Percentiles rank a stretch among this genome's conserved stretches.
These are phyloP conservation scores for Nyctalus aviator DNA, from an alignment of 2,797 vertebrate genomes.

Conservation along the genomic window DNA sequence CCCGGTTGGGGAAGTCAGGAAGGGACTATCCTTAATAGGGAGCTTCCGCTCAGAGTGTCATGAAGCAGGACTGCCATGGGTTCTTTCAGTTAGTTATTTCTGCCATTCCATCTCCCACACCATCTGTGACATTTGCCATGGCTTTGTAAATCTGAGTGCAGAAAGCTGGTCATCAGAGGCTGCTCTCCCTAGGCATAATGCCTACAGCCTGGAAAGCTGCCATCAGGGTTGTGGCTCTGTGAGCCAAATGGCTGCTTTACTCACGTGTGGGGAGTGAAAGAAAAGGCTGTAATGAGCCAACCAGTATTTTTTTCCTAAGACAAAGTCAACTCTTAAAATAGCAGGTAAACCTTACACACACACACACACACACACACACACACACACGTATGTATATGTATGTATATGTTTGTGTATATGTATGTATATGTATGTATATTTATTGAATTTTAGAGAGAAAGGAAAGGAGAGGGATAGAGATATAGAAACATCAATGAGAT, in stretches of 20 bases:
- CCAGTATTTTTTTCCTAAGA: background rate
- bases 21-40: background rate
- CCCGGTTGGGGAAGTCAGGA: background rate
- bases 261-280: background rate
- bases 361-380: too few species aligned
- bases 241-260: background rate
- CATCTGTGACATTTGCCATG: background rate
- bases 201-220: background rate
- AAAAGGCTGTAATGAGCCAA: background rate
- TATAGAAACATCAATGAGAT: too few species aligned
- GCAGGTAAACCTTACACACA: background rate
- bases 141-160: accelerated
- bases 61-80: background rate
- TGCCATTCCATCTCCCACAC: background rate
- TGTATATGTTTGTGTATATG: too few species aligned
- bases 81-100: background rate
- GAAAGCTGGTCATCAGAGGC: background rate
- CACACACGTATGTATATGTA: too few species aligned
- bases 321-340: slow-evolving; percentile 50
- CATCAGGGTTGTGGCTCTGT: background rate
- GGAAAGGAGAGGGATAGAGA: too few species aligned
- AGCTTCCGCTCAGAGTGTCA: background rate
- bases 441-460: too few species aligned
- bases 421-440: too few species aligned
- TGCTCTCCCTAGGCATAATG: background rate